Evolutionary conservation across 2,797 vertebrate species (phyloP).

Genomic region (Heliangelus exortis): DNA sequence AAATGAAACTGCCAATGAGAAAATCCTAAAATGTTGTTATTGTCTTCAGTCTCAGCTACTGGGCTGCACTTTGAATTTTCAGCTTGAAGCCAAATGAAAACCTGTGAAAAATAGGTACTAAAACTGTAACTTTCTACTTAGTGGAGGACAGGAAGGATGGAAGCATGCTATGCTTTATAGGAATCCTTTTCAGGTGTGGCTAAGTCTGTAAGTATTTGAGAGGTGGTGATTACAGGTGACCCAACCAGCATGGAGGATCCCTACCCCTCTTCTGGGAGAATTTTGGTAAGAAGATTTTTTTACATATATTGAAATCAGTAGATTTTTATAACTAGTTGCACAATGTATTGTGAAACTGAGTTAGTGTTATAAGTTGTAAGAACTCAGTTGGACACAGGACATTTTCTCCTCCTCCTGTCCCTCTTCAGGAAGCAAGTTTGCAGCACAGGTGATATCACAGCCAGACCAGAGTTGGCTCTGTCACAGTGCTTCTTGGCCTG

Average conservation of each 20-base stretch:
- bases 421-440: background rate
- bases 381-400: background rate
- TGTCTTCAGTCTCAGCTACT: background rate
- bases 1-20: slow-evolving; percentile 1
- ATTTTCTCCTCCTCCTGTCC: background rate
- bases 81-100: background rate
- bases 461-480: background rate
- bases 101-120: background rate
- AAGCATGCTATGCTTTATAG: background rate
- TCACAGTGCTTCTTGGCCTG: background rate
- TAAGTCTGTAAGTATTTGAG: background rate
- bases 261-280: background rate
- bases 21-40: background rate
- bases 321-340: background rate
- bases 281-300: background rate
- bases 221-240: background rate
- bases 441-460: background rate
- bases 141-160: background rate
- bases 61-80: background rate
- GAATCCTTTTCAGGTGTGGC: background rate
- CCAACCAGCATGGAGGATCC: background rate
- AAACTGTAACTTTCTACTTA: background rate
- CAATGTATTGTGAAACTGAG: background rate
- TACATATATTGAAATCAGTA: background rate
- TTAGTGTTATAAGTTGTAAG: background rate